phyloP scores from a whole-genome alignment of 2,888 invertebrate species.

The Neria commutata region DNA sequence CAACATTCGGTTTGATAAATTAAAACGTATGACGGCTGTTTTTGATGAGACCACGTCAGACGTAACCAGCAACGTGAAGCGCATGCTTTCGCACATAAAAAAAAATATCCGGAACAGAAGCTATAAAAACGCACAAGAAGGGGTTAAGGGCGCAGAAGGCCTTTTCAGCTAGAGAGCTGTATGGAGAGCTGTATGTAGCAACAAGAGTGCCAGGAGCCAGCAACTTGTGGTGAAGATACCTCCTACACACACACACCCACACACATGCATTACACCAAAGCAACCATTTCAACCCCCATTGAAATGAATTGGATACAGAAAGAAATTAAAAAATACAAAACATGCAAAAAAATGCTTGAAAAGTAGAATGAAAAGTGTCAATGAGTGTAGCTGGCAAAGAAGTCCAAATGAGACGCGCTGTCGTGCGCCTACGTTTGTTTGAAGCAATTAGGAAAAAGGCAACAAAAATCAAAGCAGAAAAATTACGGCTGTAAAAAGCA shows the following conservation, averaged over 20 bases:
- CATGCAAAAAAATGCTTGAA: background rate
- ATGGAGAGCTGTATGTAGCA: background rate
- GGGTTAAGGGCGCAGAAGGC: too few relatives aligned
- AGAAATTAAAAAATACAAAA: background rate
- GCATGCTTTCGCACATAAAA: too few relatives aligned
- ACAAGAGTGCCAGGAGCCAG: background rate
- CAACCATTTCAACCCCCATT: background rate
- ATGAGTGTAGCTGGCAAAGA: too few relatives aligned
- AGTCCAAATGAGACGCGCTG: too few relatives aligned
- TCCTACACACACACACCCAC: background rate
- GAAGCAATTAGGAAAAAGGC: conserved; percentile 15
- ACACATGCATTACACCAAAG: background rate
- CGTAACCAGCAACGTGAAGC: too few relatives aligned
- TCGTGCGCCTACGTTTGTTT: conserved; percentile 1
- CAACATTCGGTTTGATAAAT: too few relatives aligned
- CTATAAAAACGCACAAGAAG: too few relatives aligned
- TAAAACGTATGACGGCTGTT: too few relatives aligned
- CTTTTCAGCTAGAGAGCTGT: too few relatives aligned
- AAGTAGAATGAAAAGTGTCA: conserved; percentile 6
- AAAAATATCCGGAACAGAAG: too few relatives aligned
- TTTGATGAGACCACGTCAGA: too few relatives aligned
- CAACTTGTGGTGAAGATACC: background rate
- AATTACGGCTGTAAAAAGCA: background rate
- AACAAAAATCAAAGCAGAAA: conserved; percentile 6
- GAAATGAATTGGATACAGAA: background rate